Evolutionary conservation across 1,140 invertebrate genomes (phyloP).

Genomic region (Aphidius gifuensis): DNA sequence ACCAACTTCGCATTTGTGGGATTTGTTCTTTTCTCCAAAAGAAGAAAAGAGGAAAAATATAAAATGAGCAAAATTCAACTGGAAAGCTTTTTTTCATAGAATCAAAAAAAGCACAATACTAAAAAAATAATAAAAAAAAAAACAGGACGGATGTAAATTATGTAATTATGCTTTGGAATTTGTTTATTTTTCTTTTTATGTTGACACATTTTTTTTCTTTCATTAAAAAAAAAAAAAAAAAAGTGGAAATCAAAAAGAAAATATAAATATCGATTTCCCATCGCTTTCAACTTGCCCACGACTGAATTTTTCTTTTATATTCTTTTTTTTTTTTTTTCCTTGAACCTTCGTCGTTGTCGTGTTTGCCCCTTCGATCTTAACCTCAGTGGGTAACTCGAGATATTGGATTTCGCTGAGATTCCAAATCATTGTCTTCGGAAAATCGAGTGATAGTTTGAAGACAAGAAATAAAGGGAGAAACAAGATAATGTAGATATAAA

Average conservation of each 20-base stretch:
- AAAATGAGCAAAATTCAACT: constrained; percentile 7
- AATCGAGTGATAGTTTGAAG: constrained; percentile 9
- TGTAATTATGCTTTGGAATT: no score
- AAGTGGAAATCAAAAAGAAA: not conserved
- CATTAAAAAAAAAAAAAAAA: not conserved
- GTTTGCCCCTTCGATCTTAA: constrained; percentile 12
- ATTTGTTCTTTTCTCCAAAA: constrained; percentile 2
- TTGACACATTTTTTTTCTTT: no score
- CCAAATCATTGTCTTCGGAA: constrained; percentile 26
- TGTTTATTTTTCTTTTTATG: no score
- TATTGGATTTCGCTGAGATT: constrained; percentile 27
- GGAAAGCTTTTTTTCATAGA: not conserved
- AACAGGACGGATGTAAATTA: no score
- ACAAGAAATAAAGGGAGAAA: no score
- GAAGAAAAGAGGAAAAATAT: constrained; percentile 4
- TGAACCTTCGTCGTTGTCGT: constrained; percentile 6
- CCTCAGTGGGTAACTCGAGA: constrained; percentile 17
- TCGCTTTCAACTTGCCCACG: not conserved
- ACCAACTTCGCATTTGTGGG: constrained; percentile 5
- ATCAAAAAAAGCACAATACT: not conserved
- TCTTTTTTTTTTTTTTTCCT: not conserved
- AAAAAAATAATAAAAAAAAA: not conserved
- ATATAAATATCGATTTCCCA: not conserved
- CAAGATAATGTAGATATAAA: no score
- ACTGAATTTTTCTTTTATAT: not conserved